Percentiles rank a stretch among this genome's conserved stretches.
phyloP scores from a whole-genome alignment of 2,888 invertebrate genomes.

The Eupelmus urozonus region DNA sequence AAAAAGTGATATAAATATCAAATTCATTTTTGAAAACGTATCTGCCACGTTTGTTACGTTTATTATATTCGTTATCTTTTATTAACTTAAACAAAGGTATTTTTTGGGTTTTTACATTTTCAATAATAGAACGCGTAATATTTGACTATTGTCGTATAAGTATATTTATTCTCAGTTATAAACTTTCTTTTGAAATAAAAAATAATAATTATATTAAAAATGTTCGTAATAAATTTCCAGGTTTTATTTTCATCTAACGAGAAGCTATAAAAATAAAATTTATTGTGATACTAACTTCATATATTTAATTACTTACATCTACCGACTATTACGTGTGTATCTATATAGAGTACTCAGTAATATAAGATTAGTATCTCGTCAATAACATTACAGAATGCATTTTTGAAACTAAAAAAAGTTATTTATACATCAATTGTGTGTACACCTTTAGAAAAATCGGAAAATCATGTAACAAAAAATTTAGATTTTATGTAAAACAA shows the following conservation, averaged over 20 bases:
- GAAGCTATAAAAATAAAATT: slow-evolving; percentile 6
- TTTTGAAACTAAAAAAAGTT: neutral
- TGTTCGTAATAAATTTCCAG: slow-evolving; percentile 29
- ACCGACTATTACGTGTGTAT: too few relatives aligned
- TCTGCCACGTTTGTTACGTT: too few relatives aligned
- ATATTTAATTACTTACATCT: neutral
- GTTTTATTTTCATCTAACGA: neutral
- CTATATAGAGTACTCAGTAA: neutral
- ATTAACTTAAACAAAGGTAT: too few relatives aligned
- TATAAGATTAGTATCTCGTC: slow-evolving; percentile 20
- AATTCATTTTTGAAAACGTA: too few relatives aligned
- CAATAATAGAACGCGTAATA: too few relatives aligned
- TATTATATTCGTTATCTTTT: too few relatives aligned
- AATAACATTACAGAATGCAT: slow-evolving; percentile 25
- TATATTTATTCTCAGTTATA: too few relatives aligned
- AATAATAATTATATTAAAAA: neutral
- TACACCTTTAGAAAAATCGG: neutral
- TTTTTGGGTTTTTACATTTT: too few relatives aligned
- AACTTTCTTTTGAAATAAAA: too few relatives aligned
- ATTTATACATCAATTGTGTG: neutral
- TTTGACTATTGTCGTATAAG: too few relatives aligned
- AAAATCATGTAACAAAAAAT: neutral
- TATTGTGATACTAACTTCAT: neutral
- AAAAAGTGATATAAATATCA: too few relatives aligned
- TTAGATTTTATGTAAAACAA: neutral